These are phyloP conservation scores for Lucinisca nassula DNA, from an alignment of 2,888 invertebrate genomes.

Conservation along the genomic window DNA sequence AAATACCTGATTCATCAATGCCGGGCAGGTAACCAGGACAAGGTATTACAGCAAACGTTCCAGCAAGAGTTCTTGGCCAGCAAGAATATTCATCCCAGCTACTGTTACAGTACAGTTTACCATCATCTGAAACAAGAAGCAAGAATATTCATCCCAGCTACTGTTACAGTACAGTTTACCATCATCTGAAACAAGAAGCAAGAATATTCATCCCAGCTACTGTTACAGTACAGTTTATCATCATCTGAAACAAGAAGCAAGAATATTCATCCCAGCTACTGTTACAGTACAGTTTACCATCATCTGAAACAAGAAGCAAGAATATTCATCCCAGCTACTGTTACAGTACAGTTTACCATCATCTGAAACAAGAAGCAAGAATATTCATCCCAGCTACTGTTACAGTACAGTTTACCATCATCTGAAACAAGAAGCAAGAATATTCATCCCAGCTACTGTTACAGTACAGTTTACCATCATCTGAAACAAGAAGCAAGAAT, in stretches of 20 bases:
- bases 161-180: conserved; percentile 90
- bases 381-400: conserved; percentile 92
- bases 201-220: conserved; percentile 93
- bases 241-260: conserved; percentile 89
- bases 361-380: conserved; percentile 89
- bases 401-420: conserved; percentile 89
- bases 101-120: conserved; percentile 90
- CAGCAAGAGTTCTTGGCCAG: conserved; percentile 94
- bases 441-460: conserved; percentile 93
- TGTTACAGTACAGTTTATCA: conserved; percentile 89
- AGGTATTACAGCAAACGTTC: conserved; percentile 91
- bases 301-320: conserved; percentile 89
- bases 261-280: conserved; percentile 93
- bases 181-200: conserved; percentile 89
- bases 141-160: conserved; percentile 93
- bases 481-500: conserved; percentile 90
- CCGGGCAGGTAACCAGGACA: conserved; percentile 94
- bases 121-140: conserved; percentile 87
- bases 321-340: conserved; percentile 92
- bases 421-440: conserved; percentile 89
- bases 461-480: conserved; percentile 88
- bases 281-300: conserved; percentile 89
- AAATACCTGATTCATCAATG: conserved; percentile 94
- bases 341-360: conserved; percentile 89
- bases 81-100: conserved; percentile 94